A percentile compares a stretch with the other conserved stretches of the same genome.
phyloP scores from a whole-genome alignment of 2,888 invertebrate species.

The Rhagonycha lutea region DNA sequence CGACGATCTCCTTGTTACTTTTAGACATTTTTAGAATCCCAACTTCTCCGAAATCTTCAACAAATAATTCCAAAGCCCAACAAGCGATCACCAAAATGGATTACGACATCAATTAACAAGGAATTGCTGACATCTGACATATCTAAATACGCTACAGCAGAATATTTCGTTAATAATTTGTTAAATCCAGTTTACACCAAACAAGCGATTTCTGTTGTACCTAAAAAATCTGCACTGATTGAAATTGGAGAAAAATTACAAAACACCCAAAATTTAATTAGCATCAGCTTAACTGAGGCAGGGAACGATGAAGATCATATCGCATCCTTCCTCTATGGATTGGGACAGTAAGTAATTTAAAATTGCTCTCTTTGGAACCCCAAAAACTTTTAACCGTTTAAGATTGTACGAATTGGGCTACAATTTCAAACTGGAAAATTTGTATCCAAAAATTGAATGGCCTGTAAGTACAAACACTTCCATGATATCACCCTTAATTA shows the following conservation, averaged over 20 bases:
- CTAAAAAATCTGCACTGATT: background rate
- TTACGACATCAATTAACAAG: slow-evolving; percentile 44
- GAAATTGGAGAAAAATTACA: background rate
- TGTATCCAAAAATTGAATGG: slow-evolving; percentile 76
- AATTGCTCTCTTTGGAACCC: background rate
- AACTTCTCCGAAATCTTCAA: slow-evolving; percentile 59
- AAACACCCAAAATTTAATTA: background rate
- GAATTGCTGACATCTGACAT: background rate
- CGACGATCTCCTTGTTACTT: background rate
- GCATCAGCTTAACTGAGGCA: background rate
- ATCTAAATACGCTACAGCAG: slow-evolving; percentile 66
- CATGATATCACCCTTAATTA: slow-evolving; percentile 80
- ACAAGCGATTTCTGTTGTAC: background rate
- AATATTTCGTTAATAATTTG: slow-evolving; percentile 19
- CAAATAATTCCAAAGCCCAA: slow-evolving; percentile 69
- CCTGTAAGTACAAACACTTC: slow-evolving; percentile 88
- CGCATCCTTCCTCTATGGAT: background rate
- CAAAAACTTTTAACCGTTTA: slow-evolving; percentile 9
- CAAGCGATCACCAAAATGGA: slow-evolving; percentile 74
- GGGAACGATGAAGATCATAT: background rate
- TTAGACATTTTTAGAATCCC: background rate
- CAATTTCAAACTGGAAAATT: slow-evolving; percentile 71
- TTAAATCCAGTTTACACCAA: slow-evolving; percentile 2
- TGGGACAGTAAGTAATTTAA: slow-evolving; percentile 1
- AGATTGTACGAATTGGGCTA: slow-evolving; percentile 80